Evolutionary conservation across 2,113 vertebrate species (phyloP), one percentile per base, ranked within the genome.

Genomic region (Gopherus evgoodei): DNA sequence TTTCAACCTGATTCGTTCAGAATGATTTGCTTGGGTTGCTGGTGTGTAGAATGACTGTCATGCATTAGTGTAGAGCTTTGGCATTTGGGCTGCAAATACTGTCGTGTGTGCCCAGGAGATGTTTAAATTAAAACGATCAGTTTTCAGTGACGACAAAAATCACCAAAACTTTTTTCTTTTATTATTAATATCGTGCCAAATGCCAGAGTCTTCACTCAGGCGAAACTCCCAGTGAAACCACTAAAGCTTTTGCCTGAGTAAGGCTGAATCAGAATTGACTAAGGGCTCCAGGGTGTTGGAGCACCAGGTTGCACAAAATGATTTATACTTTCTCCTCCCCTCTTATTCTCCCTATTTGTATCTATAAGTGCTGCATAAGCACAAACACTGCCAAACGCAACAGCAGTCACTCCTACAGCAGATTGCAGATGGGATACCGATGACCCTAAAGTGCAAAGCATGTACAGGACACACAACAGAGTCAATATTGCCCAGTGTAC

Each of bases 61-160:
- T 38, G 0, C 1, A 25, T 1, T 0, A 22, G 38, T n/a, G 2
- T 0, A 5, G 1, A 17, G 79, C 42, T 0, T 5, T 31, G 0
- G 1, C 12, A 6, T 78, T 78, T 76, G 0, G 1, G 75, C 6
- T 78, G 42, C 25, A 47, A 78, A 47, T 29, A 6, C 42, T 47
- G 42, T 6, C 19, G 8, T 0, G 42, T 3, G 72, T 3, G 88
- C 31, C 0, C 14, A 25, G 0, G 2, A 76, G 21, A 2, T 2
- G 0, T n/a, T 1, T 16, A 81, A 59, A 90, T 31, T 2, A 31
- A 19, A 89, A 44, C 0, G 1, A 1, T 11, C 38, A 62, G n/a
- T 59, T 83, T 42, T 53, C 11, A 17, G 8, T 25, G 27, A 85
- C 54, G 47, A 94, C 35, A 6, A 11, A 12, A 0, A 1, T 62